A percentile compares a stretch with the other conserved stretches of the same genome.
Evolutionary conservation across 92 coral and sea anemone species (phyloP).

Genomic region (Porites rus): DNA sequence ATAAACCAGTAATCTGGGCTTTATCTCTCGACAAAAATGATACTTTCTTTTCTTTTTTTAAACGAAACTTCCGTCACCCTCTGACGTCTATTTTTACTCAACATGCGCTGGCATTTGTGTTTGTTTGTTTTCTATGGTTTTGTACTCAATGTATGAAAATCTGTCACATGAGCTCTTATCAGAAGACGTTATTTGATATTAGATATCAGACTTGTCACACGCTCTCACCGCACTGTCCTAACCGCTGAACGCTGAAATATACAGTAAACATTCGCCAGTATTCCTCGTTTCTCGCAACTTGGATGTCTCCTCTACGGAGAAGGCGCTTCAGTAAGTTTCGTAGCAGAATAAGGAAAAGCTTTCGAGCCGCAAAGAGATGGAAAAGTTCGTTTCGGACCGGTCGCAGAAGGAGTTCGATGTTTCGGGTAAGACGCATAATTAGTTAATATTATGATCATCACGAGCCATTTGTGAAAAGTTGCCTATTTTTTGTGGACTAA

Average conservation of each 20-base stretch:
- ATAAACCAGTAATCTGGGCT: too few species aligned
- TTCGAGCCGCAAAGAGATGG: conserved; percentile 44
- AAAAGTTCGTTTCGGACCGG: conserved; percentile 25
- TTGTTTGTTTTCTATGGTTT: conserved; percentile 7
- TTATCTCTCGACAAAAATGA: too few species aligned
- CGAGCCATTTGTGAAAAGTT: neutral
- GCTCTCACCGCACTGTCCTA: neutral
- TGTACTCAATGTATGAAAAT: neutral
- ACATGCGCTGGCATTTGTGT: neutral
- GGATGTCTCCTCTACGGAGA: conserved; percentile 47
- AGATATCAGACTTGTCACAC: conserved; percentile 20
- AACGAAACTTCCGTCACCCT: too few species aligned
- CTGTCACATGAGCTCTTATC: conserved; percentile 33
- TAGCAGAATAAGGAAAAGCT: conserved; percentile 40
- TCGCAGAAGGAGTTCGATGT: conserved; percentile 29
- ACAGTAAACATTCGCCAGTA: neutral
- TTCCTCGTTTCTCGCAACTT: conserved; percentile 14
- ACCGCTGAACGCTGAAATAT: conserved; percentile 12
- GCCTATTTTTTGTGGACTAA: neutral
- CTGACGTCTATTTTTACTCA: neutral
- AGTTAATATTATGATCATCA: conserved; percentile 24
- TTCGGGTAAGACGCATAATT: conserved; percentile 39
- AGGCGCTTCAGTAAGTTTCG: conserved; percentile 45
- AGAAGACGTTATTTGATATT: conserved; percentile 21
- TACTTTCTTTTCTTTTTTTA: neutral